Percentiles rank a stretch among this genome's conserved stretches.
Evolutionary conservation across 2,113 vertebrate genomes (phyloP).

Genomic region (Pseudopipra pipra): DNA sequence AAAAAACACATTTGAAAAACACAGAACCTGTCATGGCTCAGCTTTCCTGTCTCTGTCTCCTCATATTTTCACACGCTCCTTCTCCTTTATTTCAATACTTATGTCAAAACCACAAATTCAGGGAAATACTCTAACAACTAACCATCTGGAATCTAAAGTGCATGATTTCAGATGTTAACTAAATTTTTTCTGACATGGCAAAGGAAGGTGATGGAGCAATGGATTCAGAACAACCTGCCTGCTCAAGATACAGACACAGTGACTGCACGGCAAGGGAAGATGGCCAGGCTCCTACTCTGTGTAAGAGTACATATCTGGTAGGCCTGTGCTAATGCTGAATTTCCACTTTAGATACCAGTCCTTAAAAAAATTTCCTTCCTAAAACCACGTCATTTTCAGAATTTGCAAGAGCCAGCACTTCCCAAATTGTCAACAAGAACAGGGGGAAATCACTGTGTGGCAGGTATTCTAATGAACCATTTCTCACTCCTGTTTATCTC

Average conservation of each 20-base stretch:
- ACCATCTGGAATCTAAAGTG: constrained; percentile 7
- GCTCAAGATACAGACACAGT: accelerated
- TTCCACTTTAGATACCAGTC: neutral
- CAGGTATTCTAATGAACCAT: neutral
- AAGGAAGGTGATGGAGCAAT: neutral
- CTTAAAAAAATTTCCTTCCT: neutral
- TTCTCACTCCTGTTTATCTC: neutral
- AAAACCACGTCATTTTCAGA: neutral
- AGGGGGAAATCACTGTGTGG: neutral
- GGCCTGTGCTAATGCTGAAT: neutral
- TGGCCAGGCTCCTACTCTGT: accelerated
- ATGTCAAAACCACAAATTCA: neutral
- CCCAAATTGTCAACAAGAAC: neutral
- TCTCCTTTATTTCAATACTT: neutral
- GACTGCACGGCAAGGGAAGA: neutral
- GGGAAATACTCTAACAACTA: neutral
- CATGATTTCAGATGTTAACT: neutral
- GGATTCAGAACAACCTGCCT: neutral
- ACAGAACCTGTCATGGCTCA: neutral
- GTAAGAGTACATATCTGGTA: neutral
- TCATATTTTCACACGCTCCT: neutral
- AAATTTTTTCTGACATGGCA: neutral
- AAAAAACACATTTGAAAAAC: neutral
- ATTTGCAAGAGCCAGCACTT: neutral
- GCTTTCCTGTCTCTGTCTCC: neutral